These are phyloP conservation scores for Drosophila meridiana DNA, from an alignment of 2,888 invertebrate species.

Conservation along the genomic window DNA sequence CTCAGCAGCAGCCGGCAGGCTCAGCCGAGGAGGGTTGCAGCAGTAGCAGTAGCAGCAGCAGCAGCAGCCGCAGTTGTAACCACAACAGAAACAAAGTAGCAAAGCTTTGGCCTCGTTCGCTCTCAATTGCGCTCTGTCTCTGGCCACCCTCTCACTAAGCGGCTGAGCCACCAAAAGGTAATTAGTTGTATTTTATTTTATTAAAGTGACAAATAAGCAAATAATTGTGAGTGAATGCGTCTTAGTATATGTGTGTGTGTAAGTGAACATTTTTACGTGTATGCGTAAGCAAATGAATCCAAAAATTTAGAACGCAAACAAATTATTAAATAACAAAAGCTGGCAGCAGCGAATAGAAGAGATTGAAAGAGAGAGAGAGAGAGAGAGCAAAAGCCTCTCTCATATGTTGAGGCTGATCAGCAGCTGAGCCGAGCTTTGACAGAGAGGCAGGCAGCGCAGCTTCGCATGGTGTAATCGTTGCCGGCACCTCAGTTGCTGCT, in stretches of 20 bases:
- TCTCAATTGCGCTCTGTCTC: slow-evolving; percentile 2
- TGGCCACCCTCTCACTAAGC: slow-evolving; percentile 1
- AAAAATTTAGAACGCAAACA: slow-evolving; percentile 71
- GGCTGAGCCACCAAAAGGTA: slow-evolving; percentile 54
- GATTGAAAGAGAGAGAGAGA: background rate
- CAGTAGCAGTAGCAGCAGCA: slow-evolving; percentile 30
- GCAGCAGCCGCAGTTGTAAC: slow-evolving; percentile 24
- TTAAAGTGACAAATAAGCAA: slow-evolving; percentile 67
- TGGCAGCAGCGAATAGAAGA: slow-evolving; percentile 2
- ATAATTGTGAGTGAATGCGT: slow-evolving; percentile 35
- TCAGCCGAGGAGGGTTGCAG: slow-evolving; percentile 46
- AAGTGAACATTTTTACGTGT: slow-evolving; percentile 10
- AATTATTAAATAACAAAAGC: slow-evolving; percentile 59
- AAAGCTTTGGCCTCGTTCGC: slow-evolving; percentile 40
- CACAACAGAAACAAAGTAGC: slow-evolving; percentile 32
- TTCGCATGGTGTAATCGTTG: slow-evolving; percentile 50
- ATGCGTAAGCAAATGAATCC: slow-evolving; percentile 64
- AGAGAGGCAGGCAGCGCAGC: slow-evolving; percentile 8
- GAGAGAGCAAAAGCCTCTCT: slow-evolving; percentile 8
- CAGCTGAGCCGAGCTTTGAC: slow-evolving; percentile 46
- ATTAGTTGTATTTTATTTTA: slow-evolving; percentile 72
- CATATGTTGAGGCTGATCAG: slow-evolving; percentile 13
- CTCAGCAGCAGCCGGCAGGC: slow-evolving; percentile 35
- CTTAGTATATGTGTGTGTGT: slow-evolving; percentile 3
- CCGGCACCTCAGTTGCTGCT: slow-evolving; percentile 25